Percentiles rank a stretch among this genome's conserved stretches.
Conservation (phyloP, 2,888 invertebrate species). For the Rhamnusium bicolor region DNA sequence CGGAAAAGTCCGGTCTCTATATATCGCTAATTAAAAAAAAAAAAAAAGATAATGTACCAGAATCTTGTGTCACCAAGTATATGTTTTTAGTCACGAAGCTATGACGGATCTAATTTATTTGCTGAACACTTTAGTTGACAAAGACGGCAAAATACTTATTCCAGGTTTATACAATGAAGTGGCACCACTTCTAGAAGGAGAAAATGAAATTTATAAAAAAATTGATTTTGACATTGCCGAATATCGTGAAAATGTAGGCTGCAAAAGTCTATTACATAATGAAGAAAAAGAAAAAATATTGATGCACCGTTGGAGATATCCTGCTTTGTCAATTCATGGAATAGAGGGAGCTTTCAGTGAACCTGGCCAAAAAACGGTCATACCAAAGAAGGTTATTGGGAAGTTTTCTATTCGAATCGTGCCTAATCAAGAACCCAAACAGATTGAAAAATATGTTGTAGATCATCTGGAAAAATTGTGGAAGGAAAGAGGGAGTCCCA, state of each 20-base stretch:
- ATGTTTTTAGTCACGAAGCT: constrained; percentile 81
- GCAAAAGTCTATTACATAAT: constrained; percentile 80
- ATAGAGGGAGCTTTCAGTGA: constrained; percentile 93
- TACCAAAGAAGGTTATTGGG: constrained; percentile 92
- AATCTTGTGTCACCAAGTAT: too few relatives aligned
- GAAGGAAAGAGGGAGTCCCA: constrained; percentile 87
- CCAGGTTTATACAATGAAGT: constrained; percentile 90
- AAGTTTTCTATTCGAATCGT: constrained; percentile 98
- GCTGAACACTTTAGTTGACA: constrained; percentile 87
- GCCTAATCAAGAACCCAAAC: constrained; percentile 91
- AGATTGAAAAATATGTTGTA: constrained; percentile 86
- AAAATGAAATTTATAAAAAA: constrained; percentile 81
- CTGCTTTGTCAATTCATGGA: constrained; percentile 94
- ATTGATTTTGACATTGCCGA: constrained; percentile 91
- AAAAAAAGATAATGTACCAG: too few relatives aligned
- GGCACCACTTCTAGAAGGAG: constrained; percentile 79
- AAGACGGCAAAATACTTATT: constrained; percentile 88
- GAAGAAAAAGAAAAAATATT: constrained; percentile 87
- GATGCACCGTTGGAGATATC: constrained; percentile 97
- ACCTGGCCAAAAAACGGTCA: constrained; percentile 95
- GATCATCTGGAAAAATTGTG: constrained; percentile 85
- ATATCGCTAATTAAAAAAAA: too few relatives aligned
- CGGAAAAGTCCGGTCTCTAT: too few relatives aligned
- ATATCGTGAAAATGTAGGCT: constrained; percentile 83
- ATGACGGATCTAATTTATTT: constrained; percentile 93